Conservation (phyloP, 2,888 invertebrate species). For the Brachypalpus laphriformis region DNA sequence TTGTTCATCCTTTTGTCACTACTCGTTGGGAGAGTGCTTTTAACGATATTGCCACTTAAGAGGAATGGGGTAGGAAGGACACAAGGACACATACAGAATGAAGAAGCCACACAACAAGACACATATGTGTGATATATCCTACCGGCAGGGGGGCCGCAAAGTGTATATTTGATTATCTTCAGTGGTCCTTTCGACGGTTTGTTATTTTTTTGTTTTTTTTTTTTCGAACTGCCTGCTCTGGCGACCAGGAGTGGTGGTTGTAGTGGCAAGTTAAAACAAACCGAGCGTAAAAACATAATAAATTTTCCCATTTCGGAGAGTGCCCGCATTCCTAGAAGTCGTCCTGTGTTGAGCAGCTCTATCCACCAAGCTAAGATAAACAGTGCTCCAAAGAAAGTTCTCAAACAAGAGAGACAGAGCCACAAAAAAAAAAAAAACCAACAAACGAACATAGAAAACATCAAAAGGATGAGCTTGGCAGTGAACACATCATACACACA, state of each 20-base stretch:
- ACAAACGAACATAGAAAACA: constrained; percentile 51
- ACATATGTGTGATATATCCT: constrained; percentile 71
- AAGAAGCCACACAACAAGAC: constrained; percentile 55
- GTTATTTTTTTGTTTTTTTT: constrained; percentile 2
- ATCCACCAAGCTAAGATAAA: constrained; percentile 33
- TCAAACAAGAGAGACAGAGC: neutral
- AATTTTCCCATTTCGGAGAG: constrained; percentile 70
- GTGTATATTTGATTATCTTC: constrained; percentile 73
- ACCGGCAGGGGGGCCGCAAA: constrained; percentile 62
- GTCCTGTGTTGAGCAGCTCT: constrained; percentile 13
- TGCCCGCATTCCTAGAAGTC: constrained; percentile 51
- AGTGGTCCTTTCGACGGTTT: constrained; percentile 6
- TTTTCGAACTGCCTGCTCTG: constrained; percentile 9
- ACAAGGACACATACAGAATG: constrained; percentile 8
- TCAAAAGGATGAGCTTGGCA: constrained; percentile 67
- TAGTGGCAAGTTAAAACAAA: constrained; percentile 64
- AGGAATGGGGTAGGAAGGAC: constrained; percentile 55
- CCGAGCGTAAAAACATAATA: constrained; percentile 72
- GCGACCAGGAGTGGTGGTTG: constrained; percentile 28
- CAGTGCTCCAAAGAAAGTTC: constrained; percentile 42
- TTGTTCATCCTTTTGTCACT: constrained; percentile 64
- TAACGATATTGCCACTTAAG: constrained; percentile 74
- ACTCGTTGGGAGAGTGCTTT: constrained; percentile 70
- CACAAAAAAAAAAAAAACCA: constrained; percentile 34
- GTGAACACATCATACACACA: constrained; percentile 60